Evolutionary conservation across 2,888 invertebrate species (phyloP), one percentile per base, ranked within the genome.

Genomic region (Hyppa rectilinea): DNA sequence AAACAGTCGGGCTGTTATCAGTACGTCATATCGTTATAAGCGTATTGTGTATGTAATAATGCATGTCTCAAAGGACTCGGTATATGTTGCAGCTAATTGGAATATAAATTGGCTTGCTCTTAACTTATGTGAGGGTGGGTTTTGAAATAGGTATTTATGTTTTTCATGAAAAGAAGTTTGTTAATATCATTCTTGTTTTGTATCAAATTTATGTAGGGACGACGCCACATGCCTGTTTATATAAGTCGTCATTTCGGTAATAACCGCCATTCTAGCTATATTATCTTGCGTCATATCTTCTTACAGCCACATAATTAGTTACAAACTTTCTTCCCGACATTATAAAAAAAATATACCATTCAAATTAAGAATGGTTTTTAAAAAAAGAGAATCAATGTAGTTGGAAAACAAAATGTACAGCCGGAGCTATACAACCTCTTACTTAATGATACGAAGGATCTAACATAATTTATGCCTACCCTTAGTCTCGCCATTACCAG

Each of bases 381-480:
- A 50, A 59, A 34, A 70, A 38, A 49, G 10, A 26, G 17, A 69
- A 56, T 69, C 56, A 52, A 52, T 52, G 23, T 50, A 29, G 20
- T 50, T 29, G 23, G 34, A 50, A 43, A 62, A 38, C n/a, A 43
- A 38, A 59, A 47, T 40, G 31, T 47, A 29, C 47, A 53, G 29
- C 23, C 23, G 14, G 45, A 31, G 31, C 38, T 72, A 45, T n/a
- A 50, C 34, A 50, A 50, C 36, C 49, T 61, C 26, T 62, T 78
- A 78, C 56, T 75, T 75, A 75, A 75, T 75, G 72, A 58, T 75
- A 75, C 74, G 78, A 38, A 78, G 20, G 56, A 50, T 49, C 45
- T 78, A 56, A 78, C 36, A 40, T 62, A 71, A 75, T 75, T 71
- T 78, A 78, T 61, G 72, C 61, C 62, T 62, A 61, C 62, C 61